Evolutionary conservation across 2,797 vertebrate genomes (phyloP), one percentile per base, ranked within the genome.

Genomic region (Oreochromis mossambicus): DNA sequence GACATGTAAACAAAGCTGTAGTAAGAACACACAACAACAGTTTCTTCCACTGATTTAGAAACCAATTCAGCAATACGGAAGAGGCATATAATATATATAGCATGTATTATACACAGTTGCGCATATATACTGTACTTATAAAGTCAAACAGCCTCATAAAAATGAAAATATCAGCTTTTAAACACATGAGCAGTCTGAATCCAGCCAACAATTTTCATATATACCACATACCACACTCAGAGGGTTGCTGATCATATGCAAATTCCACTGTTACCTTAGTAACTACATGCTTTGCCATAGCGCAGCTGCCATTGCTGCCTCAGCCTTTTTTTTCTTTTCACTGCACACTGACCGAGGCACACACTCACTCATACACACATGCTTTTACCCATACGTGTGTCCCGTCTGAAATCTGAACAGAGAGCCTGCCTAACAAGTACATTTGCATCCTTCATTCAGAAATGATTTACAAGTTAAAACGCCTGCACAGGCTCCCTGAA

Each of bases 391-490:
- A 68, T 29, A 83, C 21, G 50, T 56, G 14, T 77, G 76, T 75
- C 63, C 52, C 15, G 10, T 80, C 76, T 79, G 68, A 84, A 91
- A 91, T 90, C 86, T 82, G 79, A 88, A 77, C 66, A 70, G 54
- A 51, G 12, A 83, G n/a, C 73, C 36, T 43, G 55, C 43, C 55
- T 43, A 73, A 10, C 7, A 6, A 50, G 19, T 19, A 76, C 61
- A 92, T 95, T 95, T 96, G 91, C 92, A 94, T 96, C 73, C 24
- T 73, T 88, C 50, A 86, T 68, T 63, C 80, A 68, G 36, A 88
- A 87, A 73, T 89, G 75, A 94, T 95, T 95, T 95, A 91, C 92
- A 95, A 94, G 94, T 93, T 75, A 94, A 95, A 94, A 90, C 10
- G 0, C 34, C 73, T 79, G 46, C 70, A 61, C 79, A 77, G 43